These are phyloP conservation scores for Pemphigus obesinymphae DNA, from an alignment of 1,140 invertebrate species.

Conservation along the genomic window DNA sequence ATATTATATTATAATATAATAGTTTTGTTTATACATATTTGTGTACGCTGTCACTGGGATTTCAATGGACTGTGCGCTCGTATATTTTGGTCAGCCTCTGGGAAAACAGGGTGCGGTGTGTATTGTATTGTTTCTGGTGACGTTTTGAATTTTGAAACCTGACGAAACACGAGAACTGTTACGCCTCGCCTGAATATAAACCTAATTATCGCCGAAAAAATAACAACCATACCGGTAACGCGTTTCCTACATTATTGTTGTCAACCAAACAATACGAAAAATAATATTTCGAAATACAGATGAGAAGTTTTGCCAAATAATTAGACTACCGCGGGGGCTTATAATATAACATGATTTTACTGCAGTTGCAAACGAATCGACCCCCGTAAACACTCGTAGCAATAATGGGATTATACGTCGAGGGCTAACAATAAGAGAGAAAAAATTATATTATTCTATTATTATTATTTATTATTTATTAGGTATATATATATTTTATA, in stretches of 20 bases:
- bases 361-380: background rate
- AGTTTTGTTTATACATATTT: no score
- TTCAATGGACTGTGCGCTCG: background rate
- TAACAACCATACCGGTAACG: background rate
- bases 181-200: conserved; percentile 1
- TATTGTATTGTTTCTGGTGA: conserved; percentile 15
- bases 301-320: background rate
- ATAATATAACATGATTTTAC: background rate
- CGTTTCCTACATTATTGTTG: background rate
- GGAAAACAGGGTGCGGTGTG: background rate
- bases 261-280: background rate
- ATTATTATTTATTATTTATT: conserved; percentile 16
- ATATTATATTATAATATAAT: no score
- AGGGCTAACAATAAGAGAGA: background rate
- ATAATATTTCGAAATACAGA: background rate
- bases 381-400: conserved; percentile 1
- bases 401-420: conserved; percentile 1
- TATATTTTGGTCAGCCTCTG: background rate
- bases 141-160: conserved; percentile 7
- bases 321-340: conserved; percentile 19
- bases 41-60: background rate
- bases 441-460: background rate
- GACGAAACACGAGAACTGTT: conserved; percentile 19
- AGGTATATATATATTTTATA: background rate
- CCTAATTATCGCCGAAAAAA: background rate